phyloP scores from a whole-genome alignment of 2,888 invertebrate genomes.

The Byasa hedistus region DNA sequence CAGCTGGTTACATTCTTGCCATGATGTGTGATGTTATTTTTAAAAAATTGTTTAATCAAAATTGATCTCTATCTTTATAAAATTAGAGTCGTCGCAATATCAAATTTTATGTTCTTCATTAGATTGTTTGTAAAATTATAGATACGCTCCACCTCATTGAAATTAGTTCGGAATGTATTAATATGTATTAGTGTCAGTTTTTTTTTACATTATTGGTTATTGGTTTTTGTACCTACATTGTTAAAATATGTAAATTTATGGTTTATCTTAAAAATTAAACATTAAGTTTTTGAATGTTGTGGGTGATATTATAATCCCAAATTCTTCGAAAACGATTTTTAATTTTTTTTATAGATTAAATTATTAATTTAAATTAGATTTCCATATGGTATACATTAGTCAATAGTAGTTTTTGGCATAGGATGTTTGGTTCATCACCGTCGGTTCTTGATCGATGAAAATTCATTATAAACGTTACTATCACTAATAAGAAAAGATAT shows the following conservation, averaged over 20 bases:
- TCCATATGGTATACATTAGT: too few species aligned
- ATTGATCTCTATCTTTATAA: constrained; percentile 7
- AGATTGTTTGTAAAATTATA: constrained; percentile 42
- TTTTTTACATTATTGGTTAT: constrained; percentile 69
- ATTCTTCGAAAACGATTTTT: too few species aligned
- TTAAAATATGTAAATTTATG: constrained; percentile 62
- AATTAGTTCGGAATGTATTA: constrained; percentile 69
- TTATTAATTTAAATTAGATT: background rate
- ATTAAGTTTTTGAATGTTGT: background rate
- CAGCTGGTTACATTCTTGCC: constrained; percentile 35
- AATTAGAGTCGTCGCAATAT: constrained; percentile 1
- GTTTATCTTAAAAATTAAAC: constrained; percentile 37
- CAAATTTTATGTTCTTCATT: constrained; percentile 12
- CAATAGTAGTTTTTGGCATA: too few species aligned
- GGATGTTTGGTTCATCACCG: too few species aligned
- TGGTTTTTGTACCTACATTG: constrained; percentile 64
- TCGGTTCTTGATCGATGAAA: too few species aligned
- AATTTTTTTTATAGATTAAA: too few species aligned
- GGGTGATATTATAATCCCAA: background rate
- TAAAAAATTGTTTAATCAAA: constrained; percentile 2
- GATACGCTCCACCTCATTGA: constrained; percentile 57
- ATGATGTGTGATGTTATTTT: background rate
- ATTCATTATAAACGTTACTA: too few species aligned
- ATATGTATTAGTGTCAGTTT: constrained; percentile 73
- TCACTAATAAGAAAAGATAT: too few species aligned